Percentiles rank a stretch among this genome's conserved stretches.
phyloP scores from a whole-genome alignment of 2,888 invertebrate species.

The Actias luna region DNA sequence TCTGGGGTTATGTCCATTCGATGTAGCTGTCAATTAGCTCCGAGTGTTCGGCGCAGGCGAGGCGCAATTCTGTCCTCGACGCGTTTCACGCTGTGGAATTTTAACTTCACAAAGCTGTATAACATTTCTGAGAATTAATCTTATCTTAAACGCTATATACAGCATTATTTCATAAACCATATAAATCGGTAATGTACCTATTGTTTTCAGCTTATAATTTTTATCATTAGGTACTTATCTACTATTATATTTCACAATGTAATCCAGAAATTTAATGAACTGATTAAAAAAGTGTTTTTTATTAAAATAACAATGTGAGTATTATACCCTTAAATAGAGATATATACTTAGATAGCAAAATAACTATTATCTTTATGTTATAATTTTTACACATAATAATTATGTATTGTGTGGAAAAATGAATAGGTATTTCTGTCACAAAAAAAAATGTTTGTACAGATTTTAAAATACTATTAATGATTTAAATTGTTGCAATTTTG shows the following conservation, averaged over 20 bases:
- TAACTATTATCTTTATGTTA: not conserved
- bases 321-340: not conserved
- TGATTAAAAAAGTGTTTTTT: too few species aligned
- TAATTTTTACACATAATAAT: too few species aligned
- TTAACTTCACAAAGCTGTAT: not conserved
- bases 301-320: not conserved
- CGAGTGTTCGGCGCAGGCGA: slow-evolving; percentile 4
- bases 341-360: not conserved
- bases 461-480: too few species aligned
- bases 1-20: slow-evolving; percentile 25
- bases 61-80: not conserved
- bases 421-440: too few species aligned
- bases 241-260: too few species aligned
- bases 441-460: too few species aligned
- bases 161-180: not conserved
- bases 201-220: not conserved
- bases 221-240: not conserved
- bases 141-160: not conserved
- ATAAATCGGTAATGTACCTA: not conserved
- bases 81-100: slow-evolving; percentile 10
- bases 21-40: slow-evolving; percentile 37
- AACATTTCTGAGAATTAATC: not conserved
- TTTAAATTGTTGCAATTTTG: too few species aligned
- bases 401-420: not conserved
- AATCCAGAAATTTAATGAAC: too few species aligned